These are phyloP conservation scores for Melanostigma gelatinosum DNA, from an alignment of 2,113 vertebrate genomes.

Conservation along the genomic window DNA sequence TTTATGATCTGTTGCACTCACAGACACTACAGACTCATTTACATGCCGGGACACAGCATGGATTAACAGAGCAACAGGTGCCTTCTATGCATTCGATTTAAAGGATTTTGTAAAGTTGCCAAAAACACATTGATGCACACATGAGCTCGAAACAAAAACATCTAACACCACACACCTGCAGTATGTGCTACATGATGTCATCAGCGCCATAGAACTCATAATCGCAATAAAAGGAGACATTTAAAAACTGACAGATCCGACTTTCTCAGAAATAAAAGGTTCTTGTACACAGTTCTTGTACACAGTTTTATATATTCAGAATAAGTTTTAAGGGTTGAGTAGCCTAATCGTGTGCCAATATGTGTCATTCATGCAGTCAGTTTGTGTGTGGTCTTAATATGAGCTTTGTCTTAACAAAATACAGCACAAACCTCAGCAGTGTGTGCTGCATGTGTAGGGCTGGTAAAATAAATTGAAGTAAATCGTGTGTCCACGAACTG, in stretches of 20 bases:
- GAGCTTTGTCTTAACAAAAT: not conserved
- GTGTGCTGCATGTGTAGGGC: not conserved
- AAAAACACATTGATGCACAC: not conserved
- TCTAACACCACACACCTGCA: not conserved
- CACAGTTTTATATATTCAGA: not conserved
- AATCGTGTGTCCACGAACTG: conserved; percentile 10
- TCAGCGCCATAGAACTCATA: too few species aligned
- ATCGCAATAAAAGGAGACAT: not conserved
- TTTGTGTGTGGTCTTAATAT: not conserved
- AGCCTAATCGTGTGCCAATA: not conserved
- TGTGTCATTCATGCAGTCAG: not conserved
- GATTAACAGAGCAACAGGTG: not conserved
- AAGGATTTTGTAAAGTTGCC: not conserved
- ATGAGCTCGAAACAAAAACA: not conserved
- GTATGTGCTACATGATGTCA: not conserved
- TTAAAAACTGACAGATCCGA: not conserved
- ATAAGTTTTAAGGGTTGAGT: not conserved
- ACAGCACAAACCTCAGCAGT: conserved; percentile 5
- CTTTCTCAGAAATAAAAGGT: not conserved
- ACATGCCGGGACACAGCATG: not conserved
- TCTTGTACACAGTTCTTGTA: too few species aligned
- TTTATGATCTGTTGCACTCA: too few species aligned
- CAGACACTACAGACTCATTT: not conserved
- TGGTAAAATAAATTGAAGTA: conserved; percentile 11
- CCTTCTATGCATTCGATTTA: not conserved